Conservation (phyloP, 2,113 vertebrate genomes). For the Meleagris gallopavo region DNA sequence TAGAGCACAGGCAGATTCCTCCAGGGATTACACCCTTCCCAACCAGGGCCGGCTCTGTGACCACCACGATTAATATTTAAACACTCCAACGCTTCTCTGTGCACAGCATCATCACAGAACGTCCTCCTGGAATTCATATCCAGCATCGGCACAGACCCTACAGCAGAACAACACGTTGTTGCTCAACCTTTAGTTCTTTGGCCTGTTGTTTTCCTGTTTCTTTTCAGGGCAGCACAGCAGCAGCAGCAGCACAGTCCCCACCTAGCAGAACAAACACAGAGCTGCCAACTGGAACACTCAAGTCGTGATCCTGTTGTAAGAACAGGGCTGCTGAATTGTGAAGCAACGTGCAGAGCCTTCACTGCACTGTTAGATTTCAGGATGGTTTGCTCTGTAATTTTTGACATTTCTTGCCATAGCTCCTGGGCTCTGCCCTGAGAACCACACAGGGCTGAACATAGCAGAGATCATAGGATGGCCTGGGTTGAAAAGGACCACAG, state of each 20-base stretch:
- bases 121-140: neutral
- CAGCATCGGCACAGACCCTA: neutral
- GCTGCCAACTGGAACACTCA: neutral
- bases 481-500: too few relatives aligned
- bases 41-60: neutral
- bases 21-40: neutral
- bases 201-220: neutral
- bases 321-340: neutral
- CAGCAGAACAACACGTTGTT: neutral
- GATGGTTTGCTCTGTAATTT: neutral
- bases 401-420: neutral
- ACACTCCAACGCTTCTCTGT: neutral
- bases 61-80: neutral
- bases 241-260: neutral
- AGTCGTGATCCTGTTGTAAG: neutral
- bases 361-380: neutral
- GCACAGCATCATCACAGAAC: neutral
- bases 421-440: neutral
- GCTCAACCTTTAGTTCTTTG: neutral
- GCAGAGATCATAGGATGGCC: neutral
- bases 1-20: neutral
- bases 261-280: neutral
- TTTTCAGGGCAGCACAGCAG: neutral
- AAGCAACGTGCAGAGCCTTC: neutral
- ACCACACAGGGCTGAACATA: neutral